Conservation (phyloP, 2,888 invertebrate species). For the Erebia epiphron region DNA sequence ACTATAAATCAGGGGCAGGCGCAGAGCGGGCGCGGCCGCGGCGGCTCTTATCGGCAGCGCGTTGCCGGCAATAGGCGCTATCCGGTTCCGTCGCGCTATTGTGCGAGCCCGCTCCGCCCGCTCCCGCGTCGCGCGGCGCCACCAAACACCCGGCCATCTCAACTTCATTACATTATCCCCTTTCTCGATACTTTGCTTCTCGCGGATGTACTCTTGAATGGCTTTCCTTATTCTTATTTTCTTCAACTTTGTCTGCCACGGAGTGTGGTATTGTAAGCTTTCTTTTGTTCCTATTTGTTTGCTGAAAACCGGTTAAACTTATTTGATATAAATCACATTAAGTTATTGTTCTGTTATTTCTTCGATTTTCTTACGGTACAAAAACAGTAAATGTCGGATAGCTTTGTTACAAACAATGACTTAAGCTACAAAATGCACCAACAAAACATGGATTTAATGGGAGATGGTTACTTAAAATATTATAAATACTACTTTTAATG, state of each 20-base stretch:
- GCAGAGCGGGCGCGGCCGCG: slow-evolving; percentile 54
- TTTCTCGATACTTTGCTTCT: slow-evolving; percentile 58
- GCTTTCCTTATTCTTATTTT: slow-evolving; percentile 43
- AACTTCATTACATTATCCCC: slow-evolving; percentile 71
- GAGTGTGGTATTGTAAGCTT: slow-evolving; percentile 46
- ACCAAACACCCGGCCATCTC: slow-evolving; percentile 57
- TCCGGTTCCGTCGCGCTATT: slow-evolving; percentile 79
- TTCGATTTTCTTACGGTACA: not conserved
- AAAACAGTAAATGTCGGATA: not conserved
- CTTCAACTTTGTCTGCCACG: slow-evolving; percentile 35
- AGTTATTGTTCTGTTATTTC: not conserved
- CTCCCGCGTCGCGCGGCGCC: slow-evolving; percentile 43
- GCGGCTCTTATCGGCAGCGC: slow-evolving; percentile 69
- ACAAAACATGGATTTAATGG: not conserved
- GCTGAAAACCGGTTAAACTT: slow-evolving; percentile 4
- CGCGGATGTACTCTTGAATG: slow-evolving; percentile 42
- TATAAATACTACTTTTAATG: no score
- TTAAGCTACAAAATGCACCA: not conserved
- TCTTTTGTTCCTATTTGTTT: slow-evolving; percentile 15
- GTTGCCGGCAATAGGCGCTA: slow-evolving; percentile 80
- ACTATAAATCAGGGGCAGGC: slow-evolving; percentile 78
- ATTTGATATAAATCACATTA: not conserved
- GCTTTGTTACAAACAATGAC: not conserved
- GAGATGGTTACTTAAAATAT: no score
- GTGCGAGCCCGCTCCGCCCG: slow-evolving; percentile 50